Evolutionary conservation across 2,113 vertebrate genomes (phyloP).

Genomic region (Candoia aspera): DNA sequence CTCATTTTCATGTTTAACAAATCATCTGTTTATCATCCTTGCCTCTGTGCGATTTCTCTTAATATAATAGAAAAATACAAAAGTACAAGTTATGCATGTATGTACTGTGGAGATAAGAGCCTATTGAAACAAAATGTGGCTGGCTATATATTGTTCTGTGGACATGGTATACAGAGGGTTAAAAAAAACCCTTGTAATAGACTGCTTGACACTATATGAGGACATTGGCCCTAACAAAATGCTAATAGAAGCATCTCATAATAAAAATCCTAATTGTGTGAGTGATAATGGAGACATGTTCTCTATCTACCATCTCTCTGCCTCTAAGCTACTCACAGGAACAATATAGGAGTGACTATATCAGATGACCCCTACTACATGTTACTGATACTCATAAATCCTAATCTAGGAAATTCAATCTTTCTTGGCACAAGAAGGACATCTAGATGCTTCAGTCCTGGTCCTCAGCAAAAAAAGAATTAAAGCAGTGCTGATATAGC

Average conservation of each 20-base stretch:
- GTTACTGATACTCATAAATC: conserved; percentile 60
- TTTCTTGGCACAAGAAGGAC: conserved; percentile 54
- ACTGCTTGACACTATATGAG: conserved; percentile 58
- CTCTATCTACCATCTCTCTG: conserved; percentile 53
- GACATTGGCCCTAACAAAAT: conserved; percentile 51
- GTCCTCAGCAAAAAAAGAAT: conserved; percentile 41
- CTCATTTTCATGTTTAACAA: background rate
- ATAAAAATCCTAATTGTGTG: conserved; percentile 58
- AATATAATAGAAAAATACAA: background rate
- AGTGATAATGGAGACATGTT: conserved; percentile 39
- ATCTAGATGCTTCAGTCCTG: conserved; percentile 54
- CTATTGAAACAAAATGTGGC: conserved; percentile 53
- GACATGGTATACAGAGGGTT: background rate
- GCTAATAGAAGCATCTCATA: conserved; percentile 63
- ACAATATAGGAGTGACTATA: conserved; percentile 39
- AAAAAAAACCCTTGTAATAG: conserved; percentile 38
- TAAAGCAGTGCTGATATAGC: conserved; percentile 51
- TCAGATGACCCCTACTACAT: conserved; percentile 56
- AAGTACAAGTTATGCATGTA: conserved; percentile 34
- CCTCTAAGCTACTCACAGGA: conserved; percentile 45
- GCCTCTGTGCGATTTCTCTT: background rate
- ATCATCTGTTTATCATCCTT: background rate
- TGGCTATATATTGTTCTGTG: conserved; percentile 46
- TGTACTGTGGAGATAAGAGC: conserved; percentile 54
- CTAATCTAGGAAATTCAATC: conserved; percentile 62